Percentiles rank a stretch among this genome's conserved stretches.
These are phyloP conservation scores for Montifringilla adamsi DNA, from an alignment of 2,113 vertebrate species.

Conservation along the genomic window DNA sequence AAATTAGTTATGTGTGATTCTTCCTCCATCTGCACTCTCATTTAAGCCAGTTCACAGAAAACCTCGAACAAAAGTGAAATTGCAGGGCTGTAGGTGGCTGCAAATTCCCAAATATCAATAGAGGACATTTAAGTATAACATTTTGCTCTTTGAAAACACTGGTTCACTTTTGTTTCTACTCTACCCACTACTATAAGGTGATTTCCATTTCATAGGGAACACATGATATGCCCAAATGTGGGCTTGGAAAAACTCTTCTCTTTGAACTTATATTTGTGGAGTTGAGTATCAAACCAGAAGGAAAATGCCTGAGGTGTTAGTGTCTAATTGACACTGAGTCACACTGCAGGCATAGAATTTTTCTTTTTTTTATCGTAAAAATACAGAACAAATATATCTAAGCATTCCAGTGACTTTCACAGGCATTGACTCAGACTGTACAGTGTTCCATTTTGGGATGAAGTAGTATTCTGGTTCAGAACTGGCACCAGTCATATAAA, in stretches of 20 bases:
- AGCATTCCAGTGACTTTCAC: background rate
- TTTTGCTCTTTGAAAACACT: background rate
- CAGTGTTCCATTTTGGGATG: background rate
- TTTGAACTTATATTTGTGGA: constrained; percentile 22
- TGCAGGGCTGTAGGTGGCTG: background rate
- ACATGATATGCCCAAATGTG: background rate
- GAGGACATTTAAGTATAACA: background rate
- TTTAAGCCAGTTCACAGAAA: background rate
- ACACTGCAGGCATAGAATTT: background rate
- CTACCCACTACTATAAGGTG: background rate
- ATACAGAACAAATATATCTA: background rate
- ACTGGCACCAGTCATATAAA: background rate
- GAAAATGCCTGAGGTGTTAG: constrained; percentile 29
- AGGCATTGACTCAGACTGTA: background rate
- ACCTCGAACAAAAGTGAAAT: background rate
- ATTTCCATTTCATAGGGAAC: constrained; percentile 39
- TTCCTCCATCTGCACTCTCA: background rate
- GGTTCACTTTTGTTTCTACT: background rate
- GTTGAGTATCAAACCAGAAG: constrained; percentile 14
- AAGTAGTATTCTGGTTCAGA: background rate
- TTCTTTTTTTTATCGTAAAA: background rate
- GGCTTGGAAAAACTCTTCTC: background rate
- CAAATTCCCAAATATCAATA: background rate
- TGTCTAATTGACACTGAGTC: constrained; percentile 44
- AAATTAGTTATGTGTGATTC: background rate